Evolutionary conservation across 64 coral and sea anemone species (phyloP).

Genomic region (Montipora capricornis): DNA sequence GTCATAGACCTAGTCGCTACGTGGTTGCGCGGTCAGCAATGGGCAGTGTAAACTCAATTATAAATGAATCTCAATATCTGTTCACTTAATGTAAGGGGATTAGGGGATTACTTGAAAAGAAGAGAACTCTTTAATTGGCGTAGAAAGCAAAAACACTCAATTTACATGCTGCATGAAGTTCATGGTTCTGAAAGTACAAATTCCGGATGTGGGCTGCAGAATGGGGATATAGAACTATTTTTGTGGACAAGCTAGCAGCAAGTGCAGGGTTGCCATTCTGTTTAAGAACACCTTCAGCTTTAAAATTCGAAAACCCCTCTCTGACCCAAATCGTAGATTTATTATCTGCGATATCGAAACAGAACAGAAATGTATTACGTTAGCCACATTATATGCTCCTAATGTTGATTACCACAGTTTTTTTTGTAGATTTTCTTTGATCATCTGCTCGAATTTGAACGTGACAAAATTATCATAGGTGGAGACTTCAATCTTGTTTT

Average conservation of each 20-base stretch:
- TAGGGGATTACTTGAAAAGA: not conserved
- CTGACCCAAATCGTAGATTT: not conserved
- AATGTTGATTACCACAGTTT: not conserved
- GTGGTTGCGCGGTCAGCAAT: too few species aligned
- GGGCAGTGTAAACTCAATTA: too few species aligned
- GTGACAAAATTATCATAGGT: constrained; percentile 32
- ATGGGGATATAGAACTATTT: not conserved
- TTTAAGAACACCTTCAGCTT: too few species aligned
- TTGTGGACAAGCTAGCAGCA: too few species aligned
- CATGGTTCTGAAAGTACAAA: not conserved
- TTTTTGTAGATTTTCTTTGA: not conserved
- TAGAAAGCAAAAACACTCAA: not conserved
- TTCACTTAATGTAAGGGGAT: constrained; percentile 19
- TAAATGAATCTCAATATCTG: not conserved
- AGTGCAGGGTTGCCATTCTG: too few species aligned
- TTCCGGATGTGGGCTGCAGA: not conserved
- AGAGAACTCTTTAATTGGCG: not conserved
- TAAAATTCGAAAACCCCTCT: not conserved
- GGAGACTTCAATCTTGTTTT: constrained; percentile 47
- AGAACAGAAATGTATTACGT: not conserved
- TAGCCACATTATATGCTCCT: constrained; percentile 6
- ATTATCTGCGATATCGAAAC: constrained; percentile 32
- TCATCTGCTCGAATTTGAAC: not conserved
- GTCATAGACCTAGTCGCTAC: too few species aligned
- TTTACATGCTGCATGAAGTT: constrained; percentile 19